Evolutionary conservation across 1,140 invertebrate species (phyloP).

Genomic region (Zaprionus gabonicus): DNA sequence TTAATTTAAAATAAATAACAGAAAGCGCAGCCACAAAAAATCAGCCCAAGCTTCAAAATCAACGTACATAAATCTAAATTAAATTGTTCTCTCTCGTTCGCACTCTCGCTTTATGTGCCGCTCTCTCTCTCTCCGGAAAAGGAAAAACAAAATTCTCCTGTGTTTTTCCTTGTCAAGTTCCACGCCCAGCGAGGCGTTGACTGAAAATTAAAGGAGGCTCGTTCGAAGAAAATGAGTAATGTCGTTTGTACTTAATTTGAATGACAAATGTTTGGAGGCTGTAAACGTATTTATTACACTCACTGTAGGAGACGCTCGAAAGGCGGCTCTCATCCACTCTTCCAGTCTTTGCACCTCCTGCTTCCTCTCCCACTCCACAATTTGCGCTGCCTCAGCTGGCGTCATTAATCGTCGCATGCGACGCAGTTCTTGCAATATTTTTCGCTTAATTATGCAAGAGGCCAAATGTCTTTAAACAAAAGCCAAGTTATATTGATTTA

Average conservation of each 20-base stretch:
- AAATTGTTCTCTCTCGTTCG: slow-evolving; percentile 12
- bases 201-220: slow-evolving; percentile 20
- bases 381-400: slow-evolving; percentile 22
- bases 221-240: slow-evolving; percentile 60
- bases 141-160: not conserved
- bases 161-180: slow-evolving; percentile 12
- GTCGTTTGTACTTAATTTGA: slow-evolving; percentile 73
- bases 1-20: slow-evolving; percentile 33
- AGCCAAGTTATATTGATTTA: slow-evolving; percentile 42
- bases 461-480: slow-evolving; percentile 12
- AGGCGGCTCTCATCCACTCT: not conserved
- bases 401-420: slow-evolving; percentile 44
- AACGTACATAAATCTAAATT: slow-evolving; percentile 51
- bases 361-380: not conserved
- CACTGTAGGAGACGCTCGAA: slow-evolving; percentile 5
- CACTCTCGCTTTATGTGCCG: no score
- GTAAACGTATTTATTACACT: slow-evolving; percentile 66
- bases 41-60: slow-evolving; percentile 27
- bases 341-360: not conserved
- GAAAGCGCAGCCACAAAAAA: slow-evolving; percentile 7
- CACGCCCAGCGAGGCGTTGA: not conserved
- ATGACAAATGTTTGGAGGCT: slow-evolving; percentile 66
- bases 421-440: slow-evolving; percentile 47
- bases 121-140: not conserved
- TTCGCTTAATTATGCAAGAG: slow-evolving; percentile 51